These are phyloP conservation scores for Drosophila dives DNA, from an alignment of 2,888 invertebrate species.

Conservation along the genomic window DNA sequence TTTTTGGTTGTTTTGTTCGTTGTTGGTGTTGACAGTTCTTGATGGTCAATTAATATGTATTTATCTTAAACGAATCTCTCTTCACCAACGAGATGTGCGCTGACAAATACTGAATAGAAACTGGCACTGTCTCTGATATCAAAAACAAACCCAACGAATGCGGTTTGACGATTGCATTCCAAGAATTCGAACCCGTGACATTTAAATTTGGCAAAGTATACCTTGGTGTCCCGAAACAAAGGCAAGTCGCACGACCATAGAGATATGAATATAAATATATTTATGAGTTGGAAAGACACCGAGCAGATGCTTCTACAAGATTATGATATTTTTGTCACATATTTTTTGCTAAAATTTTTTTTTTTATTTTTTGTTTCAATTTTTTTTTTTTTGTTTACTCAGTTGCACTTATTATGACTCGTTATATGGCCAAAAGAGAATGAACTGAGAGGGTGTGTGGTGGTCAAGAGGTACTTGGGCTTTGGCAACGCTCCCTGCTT, in stretches of 20 bases:
- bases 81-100: conserved; percentile 22
- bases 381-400: conserved; percentile 48
- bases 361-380: not conserved
- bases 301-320: conserved; percentile 27
- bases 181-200: conserved; percentile 30
- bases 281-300: conserved; percentile 19
- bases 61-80: conserved; percentile 47
- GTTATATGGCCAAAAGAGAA: conserved; percentile 21
- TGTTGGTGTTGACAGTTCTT: conserved; percentile 61
- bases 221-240: conserved; percentile 18
- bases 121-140: conserved; percentile 40
- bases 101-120: conserved; percentile 26
- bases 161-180: conserved; percentile 21
- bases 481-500: conserved; percentile 55
- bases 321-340: conserved; percentile 8
- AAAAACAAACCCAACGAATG: conserved; percentile 15
- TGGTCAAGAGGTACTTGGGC: not conserved
- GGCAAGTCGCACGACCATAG: conserved; percentile 48
- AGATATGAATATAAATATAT: conserved; percentile 3
- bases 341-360: not conserved
- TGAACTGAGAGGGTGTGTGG: not conserved
- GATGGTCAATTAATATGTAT: conserved; percentile 69
- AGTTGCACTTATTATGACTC: conserved; percentile 63
- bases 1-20: conserved; percentile 32
- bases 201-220: conserved; percentile 3